Evolutionary conservation across 2,113 vertebrate genomes (phyloP), one percentile per base, ranked within the genome.

Genomic region (Hepsetus odoe): DNA sequence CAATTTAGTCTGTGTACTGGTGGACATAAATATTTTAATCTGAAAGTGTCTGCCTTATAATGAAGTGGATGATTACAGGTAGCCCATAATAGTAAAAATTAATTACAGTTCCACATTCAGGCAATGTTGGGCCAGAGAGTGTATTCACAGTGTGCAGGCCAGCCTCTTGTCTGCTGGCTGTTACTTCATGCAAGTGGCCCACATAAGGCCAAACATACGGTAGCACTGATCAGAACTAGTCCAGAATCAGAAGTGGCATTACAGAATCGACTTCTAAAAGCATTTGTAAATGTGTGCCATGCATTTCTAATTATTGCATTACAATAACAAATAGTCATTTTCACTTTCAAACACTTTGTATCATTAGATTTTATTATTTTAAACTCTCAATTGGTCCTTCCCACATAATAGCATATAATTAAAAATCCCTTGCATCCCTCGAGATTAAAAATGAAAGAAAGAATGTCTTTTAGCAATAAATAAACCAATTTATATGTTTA

Each of bases 71-170:
- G 35, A 62, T 62, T 62, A 62, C 59, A 62, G 61, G 61, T 33
- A 9, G 46, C 62, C 77, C 20, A 22, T 64, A 79, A 72, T 10
- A 16, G 22, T 58, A 79, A 53, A 55, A 72, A 64, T 65, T 79
- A 73, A 44, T 79, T 79, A 62, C 32, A 72, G 24, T 38, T 61
- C 55, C 22, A 76, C 22, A 64, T 32, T 33, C 71, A 59, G 68
- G 35, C 46, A 38, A 80, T 44, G 35, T 26, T 49, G 24, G 53
- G 59, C 51, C 28, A 40, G 66, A 49, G 51, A 46, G 72, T 53
- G 51, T 11, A 66, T 67, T 40, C 30, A 11, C 11, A 51, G 44
- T 66, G 24, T 55, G 46, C 38, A 67, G 61, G 61, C 20, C 20
- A 46, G 14, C 38, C 59, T 42, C 22, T n/a, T 24, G 44, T 61